Evolutionary conservation across 2,888 invertebrate genomes (phyloP).

Genomic region (Ophion slaviceki): DNA sequence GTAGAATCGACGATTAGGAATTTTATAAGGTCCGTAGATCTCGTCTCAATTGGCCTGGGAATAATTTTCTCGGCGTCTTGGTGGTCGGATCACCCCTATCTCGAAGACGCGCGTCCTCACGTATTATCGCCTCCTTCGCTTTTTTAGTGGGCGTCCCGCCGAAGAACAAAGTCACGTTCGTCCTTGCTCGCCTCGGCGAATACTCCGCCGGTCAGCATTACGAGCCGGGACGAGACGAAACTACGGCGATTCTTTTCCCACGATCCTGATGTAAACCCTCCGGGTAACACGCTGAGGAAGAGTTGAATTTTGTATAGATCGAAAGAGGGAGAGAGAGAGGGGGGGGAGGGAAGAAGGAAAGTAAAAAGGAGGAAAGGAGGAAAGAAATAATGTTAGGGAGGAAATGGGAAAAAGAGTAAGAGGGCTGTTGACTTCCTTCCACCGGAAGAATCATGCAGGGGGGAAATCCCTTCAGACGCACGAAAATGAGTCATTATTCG

Average conservation of each 20-base stretch:
- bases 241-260: background rate
- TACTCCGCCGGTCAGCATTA: constrained; percentile 16
- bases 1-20: constrained; percentile 5
- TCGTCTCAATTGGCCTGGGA: background rate
- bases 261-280: constrained; percentile 5
- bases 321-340: no score
- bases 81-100: background rate
- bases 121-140: background rate
- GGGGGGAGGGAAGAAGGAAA: no score
- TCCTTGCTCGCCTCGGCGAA: constrained; percentile 37
- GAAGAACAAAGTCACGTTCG: constrained; percentile 49
- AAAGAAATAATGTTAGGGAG: background rate
- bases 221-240: background rate
- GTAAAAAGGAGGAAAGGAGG: background rate
- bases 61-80: constrained; percentile 9
- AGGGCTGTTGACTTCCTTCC: no score
- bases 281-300: constrained; percentile 2
- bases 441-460: no score
- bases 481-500: no score
- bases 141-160: background rate
- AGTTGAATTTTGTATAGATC: background rate
- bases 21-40: constrained; percentile 4
- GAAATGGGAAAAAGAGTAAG: no score
- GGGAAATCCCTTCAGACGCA: no score
- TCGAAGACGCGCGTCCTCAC: constrained; percentile 15